Evolutionary conservation across 2,888 invertebrate species (phyloP).

Genomic region (Nephrocerus scutellatus): DNA sequence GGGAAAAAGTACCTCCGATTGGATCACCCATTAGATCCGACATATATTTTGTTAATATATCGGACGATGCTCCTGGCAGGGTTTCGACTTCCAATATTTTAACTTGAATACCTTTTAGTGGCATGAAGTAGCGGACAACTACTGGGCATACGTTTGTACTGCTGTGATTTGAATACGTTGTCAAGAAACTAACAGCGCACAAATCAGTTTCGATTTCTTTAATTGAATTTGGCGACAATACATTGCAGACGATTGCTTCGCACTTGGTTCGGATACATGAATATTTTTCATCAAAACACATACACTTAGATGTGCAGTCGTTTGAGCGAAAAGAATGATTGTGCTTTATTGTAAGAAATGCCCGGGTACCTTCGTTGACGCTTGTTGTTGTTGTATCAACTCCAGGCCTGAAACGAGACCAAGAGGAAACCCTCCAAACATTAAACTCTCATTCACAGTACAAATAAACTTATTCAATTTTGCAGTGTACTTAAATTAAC

Average conservation of each 20-base stretch:
- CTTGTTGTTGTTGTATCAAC: too few species aligned
- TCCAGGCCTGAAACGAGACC: too few species aligned
- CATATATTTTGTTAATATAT: slow-evolving; percentile 10
- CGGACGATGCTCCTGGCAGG: slow-evolving; percentile 13
- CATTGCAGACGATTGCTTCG: slow-evolving; percentile 13
- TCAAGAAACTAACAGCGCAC: slow-evolving; percentile 1
- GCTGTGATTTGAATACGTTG: slow-evolving; percentile 10
- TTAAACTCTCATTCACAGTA: too few species aligned
- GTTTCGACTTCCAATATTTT: slow-evolving; percentile 14
- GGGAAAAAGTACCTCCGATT: too few species aligned
- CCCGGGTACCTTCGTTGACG: slow-evolving; percentile 12
- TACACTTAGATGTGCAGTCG: slow-evolving; percentile 11
- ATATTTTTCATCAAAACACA: slow-evolving; percentile 12
- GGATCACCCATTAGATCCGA: too few species aligned
- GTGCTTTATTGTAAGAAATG: slow-evolving; percentile 10
- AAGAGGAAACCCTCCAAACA: too few species aligned
- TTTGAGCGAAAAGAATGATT: slow-evolving; percentile 11
- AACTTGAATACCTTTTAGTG: slow-evolving; percentile 12
- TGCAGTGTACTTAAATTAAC: too few species aligned
- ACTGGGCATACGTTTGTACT: slow-evolving; percentile 11
- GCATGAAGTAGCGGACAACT: slow-evolving; percentile 10
- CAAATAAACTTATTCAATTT: too few species aligned
- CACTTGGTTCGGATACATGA: slow-evolving; percentile 9
- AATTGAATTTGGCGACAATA: slow-evolving; percentile 7
- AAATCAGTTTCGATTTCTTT: slow-evolving; percentile 2